Conservation (phyloP, 2,113 vertebrate species). For the Plestiodon gilberti region DNA sequence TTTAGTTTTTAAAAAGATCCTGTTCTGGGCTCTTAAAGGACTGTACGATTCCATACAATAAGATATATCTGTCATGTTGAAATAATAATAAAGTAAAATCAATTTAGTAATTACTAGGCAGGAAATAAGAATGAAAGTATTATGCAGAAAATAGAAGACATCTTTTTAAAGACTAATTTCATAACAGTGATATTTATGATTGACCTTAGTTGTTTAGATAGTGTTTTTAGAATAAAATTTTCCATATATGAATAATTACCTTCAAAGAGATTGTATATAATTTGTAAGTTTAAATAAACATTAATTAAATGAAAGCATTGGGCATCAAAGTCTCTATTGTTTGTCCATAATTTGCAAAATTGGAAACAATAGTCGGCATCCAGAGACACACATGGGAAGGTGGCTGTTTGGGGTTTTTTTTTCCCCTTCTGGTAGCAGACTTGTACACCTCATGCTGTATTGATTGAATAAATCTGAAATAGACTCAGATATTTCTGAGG, state of each 20-base stretch:
- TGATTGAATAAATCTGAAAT: too few relatives aligned
- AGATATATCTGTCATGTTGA: background rate
- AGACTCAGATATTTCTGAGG: too few relatives aligned
- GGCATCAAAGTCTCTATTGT: background rate
- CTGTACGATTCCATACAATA: background rate
- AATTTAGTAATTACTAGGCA: background rate
- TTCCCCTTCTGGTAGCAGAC: background rate
- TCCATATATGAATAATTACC: background rate
- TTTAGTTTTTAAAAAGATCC: background rate
- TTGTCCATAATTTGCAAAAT: background rate
- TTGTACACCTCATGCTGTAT: too few relatives aligned
- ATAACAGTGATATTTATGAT: slow-evolving; percentile 1
- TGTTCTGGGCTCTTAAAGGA: background rate
- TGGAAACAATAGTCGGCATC: background rate
- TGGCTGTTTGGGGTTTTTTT: background rate
- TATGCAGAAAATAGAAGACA: background rate
- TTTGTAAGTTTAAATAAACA: background rate
- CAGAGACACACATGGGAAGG: background rate
- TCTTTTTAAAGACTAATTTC: slow-evolving; percentile 11
- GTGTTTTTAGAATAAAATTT: slow-evolving; percentile 9
- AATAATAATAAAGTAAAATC: slow-evolving; percentile 1
- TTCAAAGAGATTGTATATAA: slow-evolving; percentile 6
- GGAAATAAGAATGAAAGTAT: background rate
- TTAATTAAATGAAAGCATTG: background rate
- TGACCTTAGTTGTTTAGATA: slow-evolving; percentile 21